phyloP scores from a whole-genome alignment of 1,140 invertebrate genomes.

The Dendrolimus punctatus region DNA sequence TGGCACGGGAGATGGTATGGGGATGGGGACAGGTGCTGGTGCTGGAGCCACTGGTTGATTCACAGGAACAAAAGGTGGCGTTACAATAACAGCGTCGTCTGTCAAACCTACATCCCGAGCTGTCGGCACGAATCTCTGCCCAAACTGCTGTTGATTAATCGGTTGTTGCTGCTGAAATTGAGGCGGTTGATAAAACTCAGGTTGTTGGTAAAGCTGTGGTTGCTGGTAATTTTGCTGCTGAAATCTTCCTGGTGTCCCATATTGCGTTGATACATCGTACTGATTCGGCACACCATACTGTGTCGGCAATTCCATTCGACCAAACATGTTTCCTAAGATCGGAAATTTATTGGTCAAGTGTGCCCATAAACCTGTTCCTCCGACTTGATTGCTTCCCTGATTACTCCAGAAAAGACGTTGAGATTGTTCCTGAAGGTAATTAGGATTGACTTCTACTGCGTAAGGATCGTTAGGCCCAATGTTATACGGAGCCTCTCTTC shows the following conservation, averaged over 20 bases:
- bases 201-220: conserved; percentile 6
- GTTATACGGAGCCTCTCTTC: conserved; percentile 43
- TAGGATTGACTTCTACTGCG: conserved; percentile 25
- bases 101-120: conserved; percentile 52
- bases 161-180: conserved; percentile 4
- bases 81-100: conserved; percentile 59
- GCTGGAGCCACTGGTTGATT: conserved; percentile 17
- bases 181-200: conserved; percentile 7
- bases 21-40: conserved; percentile 12
- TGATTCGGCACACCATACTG: conserved; percentile 35
- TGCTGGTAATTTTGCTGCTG: conserved; percentile 15
- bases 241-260: conserved; percentile 18
- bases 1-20: no score
- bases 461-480: conserved; percentile 43
- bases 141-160: conserved; percentile 20
- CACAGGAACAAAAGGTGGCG: conserved; percentile 46
- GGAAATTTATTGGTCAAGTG: conserved; percentile 60
- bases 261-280: conserved; percentile 21
- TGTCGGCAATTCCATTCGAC: conserved; percentile 42
- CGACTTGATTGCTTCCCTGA: conserved; percentile 56
- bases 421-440: conserved; percentile 38
- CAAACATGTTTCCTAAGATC: conserved; percentile 52
- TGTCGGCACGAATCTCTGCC: conserved; percentile 22
- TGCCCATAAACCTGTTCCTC: conserved; percentile 51
- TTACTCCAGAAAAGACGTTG: conserved; percentile 53